A percentile compares a stretch with the other conserved stretches of the same genome.
phyloP scores from a whole-genome alignment of 1,140 invertebrate genomes.

The Phenacoccus solenopsis region DNA sequence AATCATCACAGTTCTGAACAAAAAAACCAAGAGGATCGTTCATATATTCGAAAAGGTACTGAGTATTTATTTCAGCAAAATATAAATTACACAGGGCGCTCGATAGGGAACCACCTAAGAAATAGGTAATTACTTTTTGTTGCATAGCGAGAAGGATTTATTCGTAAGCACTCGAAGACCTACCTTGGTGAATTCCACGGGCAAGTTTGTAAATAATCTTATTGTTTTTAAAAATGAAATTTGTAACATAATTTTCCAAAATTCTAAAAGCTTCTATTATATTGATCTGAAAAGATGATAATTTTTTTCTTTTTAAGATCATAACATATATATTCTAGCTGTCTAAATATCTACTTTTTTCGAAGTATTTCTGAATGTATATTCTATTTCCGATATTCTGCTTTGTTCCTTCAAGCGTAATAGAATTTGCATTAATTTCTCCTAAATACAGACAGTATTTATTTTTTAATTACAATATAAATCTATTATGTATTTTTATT shows the following conservation, averaged over 20 bases:
- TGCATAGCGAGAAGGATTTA: background rate
- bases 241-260: background rate
- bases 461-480: too few species aligned
- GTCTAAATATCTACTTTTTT: background rate
- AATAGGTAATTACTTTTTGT: background rate
- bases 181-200: background rate
- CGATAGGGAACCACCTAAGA: background rate
- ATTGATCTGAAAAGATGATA: background rate
- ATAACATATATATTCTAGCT: too few species aligned
- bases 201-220: background rate
- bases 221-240: background rate
- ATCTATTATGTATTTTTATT: too few species aligned
- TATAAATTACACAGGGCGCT: background rate
- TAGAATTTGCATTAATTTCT: background rate
- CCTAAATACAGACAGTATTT: too few species aligned
- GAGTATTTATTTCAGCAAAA: background rate
- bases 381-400: background rate
- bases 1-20: background rate
- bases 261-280: background rate
- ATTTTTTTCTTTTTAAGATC: too few species aligned
- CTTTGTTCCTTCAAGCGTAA: background rate
- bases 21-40: background rate
- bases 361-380: background rate
- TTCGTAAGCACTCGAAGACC: too few species aligned
- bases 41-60: background rate